A percentile compares a stretch with the other conserved stretches of the same genome.
These are phyloP conservation scores for Hirundichthys speculiger DNA, from an alignment of 2,113 vertebrate genomes.

Conservation along the genomic window DNA sequence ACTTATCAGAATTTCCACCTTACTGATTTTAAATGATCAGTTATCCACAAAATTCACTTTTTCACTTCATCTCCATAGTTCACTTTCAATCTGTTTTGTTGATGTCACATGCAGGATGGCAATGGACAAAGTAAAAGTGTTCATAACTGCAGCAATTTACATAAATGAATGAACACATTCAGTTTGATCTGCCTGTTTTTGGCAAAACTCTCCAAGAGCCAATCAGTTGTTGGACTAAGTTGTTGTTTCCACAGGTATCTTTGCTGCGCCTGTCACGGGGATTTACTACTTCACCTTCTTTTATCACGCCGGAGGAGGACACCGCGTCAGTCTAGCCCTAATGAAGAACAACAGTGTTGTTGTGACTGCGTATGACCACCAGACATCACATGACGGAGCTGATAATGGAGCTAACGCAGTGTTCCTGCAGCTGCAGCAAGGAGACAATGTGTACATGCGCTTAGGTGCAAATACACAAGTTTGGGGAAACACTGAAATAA, in stretches of 20 bases:
- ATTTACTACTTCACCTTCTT: slow-evolving; percentile 34
- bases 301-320: neutral
- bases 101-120: too few relatives aligned
- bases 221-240: neutral
- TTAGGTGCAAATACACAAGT: neutral
- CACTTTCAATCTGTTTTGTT: too few relatives aligned
- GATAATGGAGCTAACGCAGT: slow-evolving; percentile 40
- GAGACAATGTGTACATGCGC: slow-evolving; percentile 16
- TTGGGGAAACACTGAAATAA: neutral
- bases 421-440: slow-evolving; percentile 28
- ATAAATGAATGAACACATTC: neutral
- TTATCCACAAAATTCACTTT: too few relatives aligned
- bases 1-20: too few relatives aligned
- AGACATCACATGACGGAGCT: neutral
- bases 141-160: too few relatives aligned
- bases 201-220: too few relatives aligned
- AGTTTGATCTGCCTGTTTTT: neutral
- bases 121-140: too few relatives aligned
- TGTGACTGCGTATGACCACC: neutral
- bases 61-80: too few relatives aligned
- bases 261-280: slow-evolving; percentile 23
- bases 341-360: neutral
- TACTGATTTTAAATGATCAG: too few relatives aligned
- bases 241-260: slow-evolving; percentile 32
- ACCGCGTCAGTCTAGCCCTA: accelerated